These are phyloP conservation scores for Eleutherodactylus coqui DNA, from an alignment of 2,797 vertebrate genomes.

Conservation along the genomic window DNA sequence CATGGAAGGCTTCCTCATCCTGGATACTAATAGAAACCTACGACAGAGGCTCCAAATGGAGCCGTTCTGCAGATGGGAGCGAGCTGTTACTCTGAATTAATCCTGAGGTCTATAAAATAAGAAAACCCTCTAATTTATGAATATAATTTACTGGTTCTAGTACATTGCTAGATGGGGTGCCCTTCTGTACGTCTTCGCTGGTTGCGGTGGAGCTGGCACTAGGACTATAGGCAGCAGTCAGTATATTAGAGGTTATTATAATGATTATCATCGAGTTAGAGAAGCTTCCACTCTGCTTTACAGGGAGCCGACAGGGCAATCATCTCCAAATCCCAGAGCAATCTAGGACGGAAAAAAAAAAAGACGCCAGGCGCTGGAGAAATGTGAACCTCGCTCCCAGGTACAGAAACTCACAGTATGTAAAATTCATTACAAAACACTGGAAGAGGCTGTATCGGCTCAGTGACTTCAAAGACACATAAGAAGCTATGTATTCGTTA, in stretches of 20 bases:
- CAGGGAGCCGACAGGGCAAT: slow-evolving; percentile 31
- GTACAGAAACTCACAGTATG: slow-evolving; percentile 16
- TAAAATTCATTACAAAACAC: slow-evolving; percentile 27
- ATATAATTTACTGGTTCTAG: background rate
- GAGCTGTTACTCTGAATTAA: no score
- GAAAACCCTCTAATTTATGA: no score
- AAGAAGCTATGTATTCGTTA: background rate
- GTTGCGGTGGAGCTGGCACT: background rate
- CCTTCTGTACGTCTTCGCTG: background rate
- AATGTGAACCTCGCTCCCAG: background rate
- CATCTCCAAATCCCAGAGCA: slow-evolving; percentile 32
- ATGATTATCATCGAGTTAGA: background rate
- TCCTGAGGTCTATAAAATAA: no score
- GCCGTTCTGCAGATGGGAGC: no score
- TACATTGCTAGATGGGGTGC: background rate
- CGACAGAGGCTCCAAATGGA: no score
- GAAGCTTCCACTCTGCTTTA: slow-evolving; percentile 18
- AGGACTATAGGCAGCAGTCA: background rate
- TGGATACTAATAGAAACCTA: no score
- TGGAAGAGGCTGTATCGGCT: slow-evolving; percentile 10
- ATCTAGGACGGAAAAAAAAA: slow-evolving; percentile 23
- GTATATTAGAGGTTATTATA: slow-evolving; percentile 21
- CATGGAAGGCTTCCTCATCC: no score
- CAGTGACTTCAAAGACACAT: slow-evolving; percentile 27
- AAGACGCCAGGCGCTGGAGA: background rate